A percentile compares a stretch with the other conserved stretches of the same genome.
Evolutionary conservation across 2,888 invertebrate genomes (phyloP).

Genomic region (Busseola fusca): DNA sequence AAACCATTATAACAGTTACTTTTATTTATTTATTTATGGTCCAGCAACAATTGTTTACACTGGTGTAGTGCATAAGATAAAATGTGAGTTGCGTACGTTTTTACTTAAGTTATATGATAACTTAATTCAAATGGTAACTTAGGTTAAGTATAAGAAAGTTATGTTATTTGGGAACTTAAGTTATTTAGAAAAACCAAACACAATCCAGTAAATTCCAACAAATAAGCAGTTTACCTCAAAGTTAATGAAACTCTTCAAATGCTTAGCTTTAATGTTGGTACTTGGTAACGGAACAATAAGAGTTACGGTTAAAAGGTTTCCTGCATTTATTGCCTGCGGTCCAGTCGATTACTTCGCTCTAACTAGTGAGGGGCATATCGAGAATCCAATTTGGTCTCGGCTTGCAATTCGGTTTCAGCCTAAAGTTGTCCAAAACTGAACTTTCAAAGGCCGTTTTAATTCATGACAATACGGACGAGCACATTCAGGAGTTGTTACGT

Average conservation of each 20-base stretch:
- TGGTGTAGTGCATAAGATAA: no score
- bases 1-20: neutral
- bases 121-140: no score
- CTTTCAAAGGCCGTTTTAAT: conserved; percentile 21
- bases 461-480: neutral
- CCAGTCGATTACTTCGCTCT: conserved; percentile 24
- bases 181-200: neutral
- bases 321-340: conserved; percentile 52
- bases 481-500: neutral
- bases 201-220: neutral
- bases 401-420: conserved; percentile 18
- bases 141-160: no score
- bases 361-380: conserved; percentile 11
- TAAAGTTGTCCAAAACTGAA: neutral
- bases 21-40: no score
- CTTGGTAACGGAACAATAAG: no score
- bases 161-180: no score
- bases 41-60: no score
- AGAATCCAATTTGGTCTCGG: conserved; percentile 18
- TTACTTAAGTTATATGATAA: no score
- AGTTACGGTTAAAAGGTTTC: conserved; percentile 60
- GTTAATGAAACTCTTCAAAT: conserved; percentile 38
- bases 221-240: conserved; percentile 8
- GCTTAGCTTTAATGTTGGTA: conserved; percentile 12
- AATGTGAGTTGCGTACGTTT: no score